Percentiles rank a stretch among this genome's conserved stretches.
Conservation (phyloP, 2,888 invertebrate genomes). For the Polietes domitor region DNA sequence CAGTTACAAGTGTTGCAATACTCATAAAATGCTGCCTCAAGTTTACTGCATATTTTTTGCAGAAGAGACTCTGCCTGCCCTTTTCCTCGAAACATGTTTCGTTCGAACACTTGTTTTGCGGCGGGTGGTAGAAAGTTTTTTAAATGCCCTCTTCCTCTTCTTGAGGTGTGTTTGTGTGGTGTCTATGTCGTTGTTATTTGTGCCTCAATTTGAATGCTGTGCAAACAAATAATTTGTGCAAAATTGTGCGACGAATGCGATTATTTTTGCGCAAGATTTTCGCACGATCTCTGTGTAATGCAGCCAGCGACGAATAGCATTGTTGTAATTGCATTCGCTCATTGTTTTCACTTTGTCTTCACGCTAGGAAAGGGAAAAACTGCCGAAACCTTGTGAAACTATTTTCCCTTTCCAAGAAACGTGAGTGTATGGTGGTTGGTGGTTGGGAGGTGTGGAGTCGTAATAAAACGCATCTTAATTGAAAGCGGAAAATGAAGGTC, state of each 20-base stretch:
- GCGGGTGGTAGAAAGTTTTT: constrained; percentile 60
- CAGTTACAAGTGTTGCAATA: constrained; percentile 59
- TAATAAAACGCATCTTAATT: constrained; percentile 65
- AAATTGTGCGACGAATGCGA: constrained; percentile 59
- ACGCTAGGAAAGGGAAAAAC: constrained; percentile 38
- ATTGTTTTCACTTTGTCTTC: constrained; percentile 59
- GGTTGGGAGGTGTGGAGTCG: background rate
- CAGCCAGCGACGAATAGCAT: background rate
- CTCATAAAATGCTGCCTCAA: constrained; percentile 60
- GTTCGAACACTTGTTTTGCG: too few species aligned
- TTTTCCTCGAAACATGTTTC: constrained; percentile 4
- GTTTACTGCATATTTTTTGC: constrained; percentile 48
- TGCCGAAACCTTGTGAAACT: constrained; percentile 61
- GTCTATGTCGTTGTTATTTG: constrained; percentile 30
- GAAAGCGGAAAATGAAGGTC: constrained; percentile 23
- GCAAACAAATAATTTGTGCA: constrained; percentile 17
- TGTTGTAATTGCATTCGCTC: constrained; percentile 23
- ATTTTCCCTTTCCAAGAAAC: constrained; percentile 64
- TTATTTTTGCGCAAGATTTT: constrained; percentile 59
- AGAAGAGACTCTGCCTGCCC: constrained; percentile 28
- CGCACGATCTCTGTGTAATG: constrained; percentile 64
- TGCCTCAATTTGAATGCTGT: background rate
- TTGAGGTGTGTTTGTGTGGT: background rate
- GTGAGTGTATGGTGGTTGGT: constrained; percentile 1
- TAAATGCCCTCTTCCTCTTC: constrained; percentile 36